Evolutionary conservation across 2,888 invertebrate genomes (phyloP), one percentile per base, ranked within the genome.

Genomic region (Oscheius sp.): DNA sequence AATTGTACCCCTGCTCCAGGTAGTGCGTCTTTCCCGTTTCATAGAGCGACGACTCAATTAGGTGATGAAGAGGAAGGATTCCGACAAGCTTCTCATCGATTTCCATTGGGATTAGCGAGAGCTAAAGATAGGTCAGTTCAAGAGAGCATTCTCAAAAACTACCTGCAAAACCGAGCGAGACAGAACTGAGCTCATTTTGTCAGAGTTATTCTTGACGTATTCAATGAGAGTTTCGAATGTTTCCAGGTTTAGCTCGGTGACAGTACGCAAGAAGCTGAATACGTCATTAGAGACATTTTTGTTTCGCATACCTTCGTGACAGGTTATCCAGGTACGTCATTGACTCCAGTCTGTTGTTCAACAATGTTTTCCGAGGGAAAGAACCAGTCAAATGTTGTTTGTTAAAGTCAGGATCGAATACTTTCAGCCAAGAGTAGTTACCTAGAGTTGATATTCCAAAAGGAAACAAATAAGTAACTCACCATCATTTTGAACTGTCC

Each of bases 301-400:
- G 13, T 21, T 35, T 4, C 29, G 10, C 60, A 33, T 59, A 73
- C 70, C 73, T 63, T 7, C 51, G n/a, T 37, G 70, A 66, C 21
- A 78, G 32, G n/a, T 62, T 51, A 50, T 57, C 35, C 47, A 77
- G 47, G 63, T 76, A 78, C 7, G 29, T 59, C 62, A 77, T 50
- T 0, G 63, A 73, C 21, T 75, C 62, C 7, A 63, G 21, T 48
- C 83, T 66, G 32, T 75, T 63, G n/a, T 76, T 76, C 50, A 81
- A 70, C 1, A 76, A 68, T 0, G 75, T 77, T 90, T 96, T 96
- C 32, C 98, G 93, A 0, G 98, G 98, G 91, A 98, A 99, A 29
- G 98, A 96, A 0, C 98, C 96, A n/a, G 98, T 98, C 73, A 98
- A 91, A 66, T 96, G 92, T 58, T 96, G 93, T 90, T 96, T 96